A percentile compares a stretch with the other conserved stretches of the same genome.
Conservation (phyloP, 2,113 vertebrate genomes). For the Epinephelus fuscoguttatus region DNA sequence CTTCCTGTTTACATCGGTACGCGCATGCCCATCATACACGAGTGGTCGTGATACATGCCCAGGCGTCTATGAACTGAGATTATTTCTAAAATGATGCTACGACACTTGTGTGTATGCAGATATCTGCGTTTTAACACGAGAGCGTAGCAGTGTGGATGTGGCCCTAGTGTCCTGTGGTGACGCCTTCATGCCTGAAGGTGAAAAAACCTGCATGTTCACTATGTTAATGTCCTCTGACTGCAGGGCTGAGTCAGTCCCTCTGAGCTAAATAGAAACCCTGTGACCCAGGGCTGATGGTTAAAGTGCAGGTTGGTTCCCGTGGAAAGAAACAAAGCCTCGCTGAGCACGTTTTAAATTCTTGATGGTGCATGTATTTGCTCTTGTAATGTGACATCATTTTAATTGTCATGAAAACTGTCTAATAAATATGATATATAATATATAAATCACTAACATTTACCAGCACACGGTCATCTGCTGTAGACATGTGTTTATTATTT, state of each 20-base stretch:
- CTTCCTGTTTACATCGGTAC: too few relatives aligned
- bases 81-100: too few relatives aligned
- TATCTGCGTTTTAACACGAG: too few relatives aligned
- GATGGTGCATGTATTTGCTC: neutral
- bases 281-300: constrained; percentile 12
- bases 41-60: too few relatives aligned
- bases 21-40: too few relatives aligned
- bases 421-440: neutral
- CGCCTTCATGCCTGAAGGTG: constrained; percentile 30
- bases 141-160: too few relatives aligned
- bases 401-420: neutral
- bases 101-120: too few relatives aligned
- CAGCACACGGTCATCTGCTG: neutral
- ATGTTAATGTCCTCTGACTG: constrained; percentile 34
- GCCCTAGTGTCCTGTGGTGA: constrained; percentile 22
- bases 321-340: constrained; percentile 1
- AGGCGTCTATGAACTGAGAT: too few relatives aligned
- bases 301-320: constrained; percentile 16
- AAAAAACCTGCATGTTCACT: constrained; percentile 16
- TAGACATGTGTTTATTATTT: neutral
- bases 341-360: too few relatives aligned
- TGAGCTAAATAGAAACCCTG: constrained; percentile 39
- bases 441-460: neutral
- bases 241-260: constrained; percentile 15
- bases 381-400: neutral